Evolutionary conservation across 2,797 vertebrate species (phyloP), one percentile per base, ranked within the genome.

Genomic region (Diplodus puntazzo): DNA sequence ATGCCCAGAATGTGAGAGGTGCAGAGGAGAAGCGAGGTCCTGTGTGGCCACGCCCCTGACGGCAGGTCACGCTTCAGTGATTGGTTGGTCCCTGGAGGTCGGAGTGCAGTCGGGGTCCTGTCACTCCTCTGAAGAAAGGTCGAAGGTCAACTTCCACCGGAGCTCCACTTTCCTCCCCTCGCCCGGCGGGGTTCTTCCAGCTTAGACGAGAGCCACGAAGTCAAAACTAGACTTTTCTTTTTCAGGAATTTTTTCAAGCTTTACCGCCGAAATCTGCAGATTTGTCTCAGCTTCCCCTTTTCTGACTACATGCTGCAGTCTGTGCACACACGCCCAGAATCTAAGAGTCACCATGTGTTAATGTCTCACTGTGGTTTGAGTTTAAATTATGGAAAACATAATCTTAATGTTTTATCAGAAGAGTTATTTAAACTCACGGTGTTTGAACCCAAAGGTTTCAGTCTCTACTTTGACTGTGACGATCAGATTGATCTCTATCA

Each of bases 91-190:
- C 83, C 79, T 11, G 23, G 86, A 86, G 93, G 93, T 94, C 86
- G 77, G 82, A 93, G 94, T 90, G 93, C 94, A 94, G 89, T 79
- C 52, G 79, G 87, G 91, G 90, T 93, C 89, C 94, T 94, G 93
- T 93, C 92, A 87, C 80, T 92, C 87, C 83, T 93, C 85, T 92
- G 85, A 94, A 90, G 91, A 92, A 64, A 87, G 88, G 94, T 93
- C 88, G 66, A 53, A 78, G 93, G 93, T 95, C 90, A 90, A 73
- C 90, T 92, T 94, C 91, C 92, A 88, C 90, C 77, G 84, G 92
- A 88, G 87, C 89, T 94, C 81, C 75, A 82, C 82, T 93, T 93
- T 93, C 92, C 90, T 85, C 73, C 77, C 81, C 67, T 75, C 4
- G 55, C 84, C 76, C 88, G 48, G 92, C 64, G 72, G 90, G 90